Conservation (phyloP, 2,888 invertebrate genomes). For the Vandiemenella viatica region DNA sequence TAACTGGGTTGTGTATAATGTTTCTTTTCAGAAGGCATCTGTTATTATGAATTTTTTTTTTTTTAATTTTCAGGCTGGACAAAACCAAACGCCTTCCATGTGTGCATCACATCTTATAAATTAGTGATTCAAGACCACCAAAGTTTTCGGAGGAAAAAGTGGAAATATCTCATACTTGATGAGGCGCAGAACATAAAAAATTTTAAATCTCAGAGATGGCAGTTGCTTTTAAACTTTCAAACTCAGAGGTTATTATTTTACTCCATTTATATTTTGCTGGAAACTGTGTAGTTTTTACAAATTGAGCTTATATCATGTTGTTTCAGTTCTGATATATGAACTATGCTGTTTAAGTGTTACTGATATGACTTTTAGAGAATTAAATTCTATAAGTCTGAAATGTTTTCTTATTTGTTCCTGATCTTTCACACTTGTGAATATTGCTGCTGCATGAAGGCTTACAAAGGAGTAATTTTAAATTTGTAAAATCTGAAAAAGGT, state of each 20-base stretch:
- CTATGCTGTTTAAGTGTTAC: too few species aligned
- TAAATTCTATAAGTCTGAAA: too few species aligned
- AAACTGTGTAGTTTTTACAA: slow-evolving; percentile 2
- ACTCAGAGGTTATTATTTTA: slow-evolving; percentile 53
- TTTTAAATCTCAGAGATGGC: slow-evolving; percentile 98
- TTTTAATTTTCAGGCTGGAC: slow-evolving; percentile 86
- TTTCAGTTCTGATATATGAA: too few species aligned
- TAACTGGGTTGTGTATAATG: too few species aligned
- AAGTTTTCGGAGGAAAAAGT: slow-evolving; percentile 90
- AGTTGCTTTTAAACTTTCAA: slow-evolving; percentile 84
- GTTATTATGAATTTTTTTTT: too few species aligned
- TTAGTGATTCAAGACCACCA: slow-evolving; percentile 97
- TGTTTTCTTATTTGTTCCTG: too few species aligned
- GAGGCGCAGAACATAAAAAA: slow-evolving; percentile 99
- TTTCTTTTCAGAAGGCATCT: too few species aligned
- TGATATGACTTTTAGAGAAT: too few species aligned
- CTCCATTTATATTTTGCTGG: slow-evolving; percentile 6
- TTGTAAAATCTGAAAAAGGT: too few species aligned
- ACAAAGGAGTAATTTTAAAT: too few species aligned
- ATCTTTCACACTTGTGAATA: too few species aligned
- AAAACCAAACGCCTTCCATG: slow-evolving; percentile 94
- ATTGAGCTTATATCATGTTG: slow-evolving; percentile 17
- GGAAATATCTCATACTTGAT: slow-evolving; percentile 95
- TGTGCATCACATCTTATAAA: slow-evolving; percentile 96
- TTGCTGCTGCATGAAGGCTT: too few species aligned